Percentiles rank a stretch among this genome's conserved stretches.
These are phyloP conservation scores for Seira musarum DNA, from an alignment of 2,888 invertebrate genomes.

Conservation along the genomic window DNA sequence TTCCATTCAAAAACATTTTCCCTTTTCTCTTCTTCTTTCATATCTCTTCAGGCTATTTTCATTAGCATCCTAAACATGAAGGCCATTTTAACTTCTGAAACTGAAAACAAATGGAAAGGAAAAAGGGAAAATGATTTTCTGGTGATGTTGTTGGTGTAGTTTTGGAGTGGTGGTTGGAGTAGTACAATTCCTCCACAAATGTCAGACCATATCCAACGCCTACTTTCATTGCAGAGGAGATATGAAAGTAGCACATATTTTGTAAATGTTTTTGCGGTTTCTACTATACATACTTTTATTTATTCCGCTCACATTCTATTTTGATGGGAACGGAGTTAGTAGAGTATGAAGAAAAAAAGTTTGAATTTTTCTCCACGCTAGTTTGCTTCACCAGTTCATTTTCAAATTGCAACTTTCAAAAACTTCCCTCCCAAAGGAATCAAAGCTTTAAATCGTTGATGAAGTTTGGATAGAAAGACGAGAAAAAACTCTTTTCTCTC, in stretches of 20 bases:
- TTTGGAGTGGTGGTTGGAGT: no score
- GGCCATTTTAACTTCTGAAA: slow-evolving; percentile 4
- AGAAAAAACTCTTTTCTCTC: not conserved
- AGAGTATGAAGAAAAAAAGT: not conserved
- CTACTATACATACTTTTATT: not conserved
- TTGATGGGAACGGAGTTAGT: slow-evolving; percentile 7
- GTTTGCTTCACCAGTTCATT: not conserved
- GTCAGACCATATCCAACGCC: not conserved
- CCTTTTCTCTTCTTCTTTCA: not conserved
- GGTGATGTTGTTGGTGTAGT: not conserved
- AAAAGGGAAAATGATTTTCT: slow-evolving; percentile 1
- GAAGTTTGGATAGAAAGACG: not conserved
- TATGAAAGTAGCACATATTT: not conserved
- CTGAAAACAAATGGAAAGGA: slow-evolving; percentile 1
- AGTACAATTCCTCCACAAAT: no score
- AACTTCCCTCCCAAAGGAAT: not conserved
- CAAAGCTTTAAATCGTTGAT: not conserved
- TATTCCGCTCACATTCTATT: slow-evolving; percentile 12
- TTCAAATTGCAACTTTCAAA: not conserved
- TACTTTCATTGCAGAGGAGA: not conserved
- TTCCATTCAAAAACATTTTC: not conserved
- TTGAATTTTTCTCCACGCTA: not conserved
- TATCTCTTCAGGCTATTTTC: slow-evolving; percentile 22
- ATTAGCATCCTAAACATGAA: slow-evolving; percentile 39
- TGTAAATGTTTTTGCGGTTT: slow-evolving; percentile 4